Base-by-base conservation (phyloP, 1,140 invertebrate species). In the Zeugodacus cucurbitae region DNA sequence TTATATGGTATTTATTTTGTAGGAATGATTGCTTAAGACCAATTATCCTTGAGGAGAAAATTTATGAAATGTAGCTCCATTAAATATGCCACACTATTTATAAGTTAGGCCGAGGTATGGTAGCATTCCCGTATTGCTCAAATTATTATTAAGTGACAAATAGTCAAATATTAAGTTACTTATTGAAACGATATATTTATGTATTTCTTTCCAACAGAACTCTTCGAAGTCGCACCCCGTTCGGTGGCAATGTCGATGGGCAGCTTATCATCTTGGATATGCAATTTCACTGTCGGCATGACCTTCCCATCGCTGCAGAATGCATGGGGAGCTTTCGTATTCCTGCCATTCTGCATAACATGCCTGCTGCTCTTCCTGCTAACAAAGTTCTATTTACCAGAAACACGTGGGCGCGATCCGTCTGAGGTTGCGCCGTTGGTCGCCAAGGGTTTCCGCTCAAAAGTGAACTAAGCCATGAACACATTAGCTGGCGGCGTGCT, bases 251-350 rank as follows among this genome's bases (percentile, higher is more conserved):
- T 98, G 96, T 96, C 97, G 82, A 94, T 98, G 89, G 97, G 97
- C 22, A 98, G 97, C 88, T 95, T 98, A 89, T 95, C 96, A 48
- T 99, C 98, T 93, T 99, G 98, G 98, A 95, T 95, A 2, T 97
- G 96, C 54, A 99, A 98, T 94, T 98, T 99, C 92, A 91, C 97
- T n/a, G 96, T 98, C 88, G 97, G 96, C 37, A 96, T 98, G 94
- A 94, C 95, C 34, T 98, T 98, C 94, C 96, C 96, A n/a, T 93
- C 94, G 1, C 91, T 98, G 87, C 94, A 96, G 89, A 92, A 90
- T 14, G 86, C 91, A n/a, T 95, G 97, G 74, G 96, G 96, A 6
- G 92, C 96, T 20, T 96, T 95, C 89, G 96, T 96, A 2, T 97
- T 97, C 91, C 92, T 97, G 20, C 94, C 97, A 64, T 97, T 97